Evolutionary conservation across 2,113 vertebrate species (phyloP).

Genomic region (Dendropsophus ebraccatus): DNA sequence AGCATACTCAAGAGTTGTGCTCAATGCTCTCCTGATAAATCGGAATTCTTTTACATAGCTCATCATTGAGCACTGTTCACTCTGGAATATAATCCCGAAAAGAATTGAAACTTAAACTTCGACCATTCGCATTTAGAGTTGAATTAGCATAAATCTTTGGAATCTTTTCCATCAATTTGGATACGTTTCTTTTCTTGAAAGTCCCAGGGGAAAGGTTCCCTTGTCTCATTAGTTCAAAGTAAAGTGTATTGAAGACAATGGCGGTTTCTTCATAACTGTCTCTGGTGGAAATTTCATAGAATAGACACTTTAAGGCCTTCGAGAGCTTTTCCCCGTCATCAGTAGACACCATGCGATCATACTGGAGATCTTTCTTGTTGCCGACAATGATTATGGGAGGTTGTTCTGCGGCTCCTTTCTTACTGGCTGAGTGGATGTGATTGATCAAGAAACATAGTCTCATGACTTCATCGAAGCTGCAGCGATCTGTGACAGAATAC

Average conservation of each 20-base stretch:
- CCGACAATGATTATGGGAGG: constrained; percentile 75
- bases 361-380: constrained; percentile 82
- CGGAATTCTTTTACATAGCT: background rate
- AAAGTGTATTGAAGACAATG: constrained; percentile 71
- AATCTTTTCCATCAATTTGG: constrained; percentile 80
- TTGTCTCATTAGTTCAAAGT: constrained; percentile 71
- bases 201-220: constrained; percentile 70
- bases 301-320: constrained; percentile 74
- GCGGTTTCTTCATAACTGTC: constrained; percentile 78
- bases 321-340: constrained; percentile 73
- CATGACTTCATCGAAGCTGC: constrained; percentile 81
- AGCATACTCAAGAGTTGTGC: constrained; percentile 7
- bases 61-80: constrained; percentile 55
- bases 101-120: constrained; percentile 75
- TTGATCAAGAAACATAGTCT: constrained; percentile 79
- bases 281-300: constrained; percentile 76
- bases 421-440: constrained; percentile 72
- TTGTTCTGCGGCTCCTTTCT: constrained; percentile 64
- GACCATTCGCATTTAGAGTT: constrained; percentile 59
- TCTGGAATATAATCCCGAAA: constrained; percentile 75
- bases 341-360: constrained; percentile 77
- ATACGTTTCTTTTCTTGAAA: constrained; percentile 73
- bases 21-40: background rate
- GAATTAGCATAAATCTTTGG: constrained; percentile 76
- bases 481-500: constrained; percentile 79